phyloP scores from a whole-genome alignment of 2,113 vertebrate genomes.

The Brachyistius frenatus region DNA sequence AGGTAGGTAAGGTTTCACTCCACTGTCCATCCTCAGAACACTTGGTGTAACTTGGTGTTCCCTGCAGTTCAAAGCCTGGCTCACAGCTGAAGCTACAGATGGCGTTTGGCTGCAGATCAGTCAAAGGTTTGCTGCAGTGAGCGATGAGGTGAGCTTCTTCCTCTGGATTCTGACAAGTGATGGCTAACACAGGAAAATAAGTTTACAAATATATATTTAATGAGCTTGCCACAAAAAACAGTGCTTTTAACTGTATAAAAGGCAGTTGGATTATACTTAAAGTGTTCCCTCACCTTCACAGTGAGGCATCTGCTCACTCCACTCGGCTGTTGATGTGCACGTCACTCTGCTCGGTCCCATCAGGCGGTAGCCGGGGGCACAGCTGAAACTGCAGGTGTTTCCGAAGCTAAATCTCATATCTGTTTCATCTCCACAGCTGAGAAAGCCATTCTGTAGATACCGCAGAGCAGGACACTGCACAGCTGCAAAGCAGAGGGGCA shows the following conservation, averaged over 20 bases:
- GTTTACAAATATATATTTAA: neutral
- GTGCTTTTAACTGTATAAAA: neutral
- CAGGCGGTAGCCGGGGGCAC: conserved; percentile 77
- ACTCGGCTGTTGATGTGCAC: conserved; percentile 80
- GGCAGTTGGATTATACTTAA: neutral
- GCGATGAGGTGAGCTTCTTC: conserved; percentile 32
- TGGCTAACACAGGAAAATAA: conserved; percentile 48
- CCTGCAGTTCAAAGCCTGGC: conserved; percentile 66
- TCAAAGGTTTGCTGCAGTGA: conserved; percentile 46
- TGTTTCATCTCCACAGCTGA: conserved; percentile 80
- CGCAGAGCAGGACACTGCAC: conserved; percentile 65
- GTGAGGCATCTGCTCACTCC: conserved; percentile 78
- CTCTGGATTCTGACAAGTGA: conserved; percentile 63
- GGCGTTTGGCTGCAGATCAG: conserved; percentile 40
- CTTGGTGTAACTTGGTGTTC: conserved; percentile 17
- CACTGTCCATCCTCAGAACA: conserved; percentile 67
- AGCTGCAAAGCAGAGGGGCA: conserved; percentile 59
- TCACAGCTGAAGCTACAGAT: conserved; percentile 73
- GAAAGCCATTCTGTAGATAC: conserved; percentile 60
- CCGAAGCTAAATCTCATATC: conserved; percentile 77
- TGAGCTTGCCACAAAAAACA: neutral
- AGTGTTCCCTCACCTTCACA: conserved; percentile 82
- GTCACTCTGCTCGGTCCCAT: conserved; percentile 69
- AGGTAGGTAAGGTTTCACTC: conserved; percentile 56
- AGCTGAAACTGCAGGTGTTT: conserved; percentile 85